Conservation (phyloP, 2,888 invertebrate genomes). For the Molorchus minor region DNA sequence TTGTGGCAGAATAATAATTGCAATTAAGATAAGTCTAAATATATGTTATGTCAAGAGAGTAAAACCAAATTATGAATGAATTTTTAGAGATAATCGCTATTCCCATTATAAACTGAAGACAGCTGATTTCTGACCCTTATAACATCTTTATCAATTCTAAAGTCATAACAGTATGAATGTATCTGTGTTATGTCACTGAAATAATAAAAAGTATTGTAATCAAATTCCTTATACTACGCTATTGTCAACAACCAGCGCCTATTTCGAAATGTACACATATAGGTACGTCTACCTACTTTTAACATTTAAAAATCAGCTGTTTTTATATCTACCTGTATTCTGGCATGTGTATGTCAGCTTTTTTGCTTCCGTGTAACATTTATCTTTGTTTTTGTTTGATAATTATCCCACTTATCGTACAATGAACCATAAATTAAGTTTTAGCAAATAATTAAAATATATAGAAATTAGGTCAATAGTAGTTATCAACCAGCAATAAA, state of each 20-base stretch:
- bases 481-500: neutral
- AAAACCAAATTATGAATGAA: slow-evolving; percentile 44
- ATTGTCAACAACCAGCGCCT: slow-evolving; percentile 18
- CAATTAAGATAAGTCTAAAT: slow-evolving; percentile 24
- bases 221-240: slow-evolving; percentile 5
- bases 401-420: slow-evolving; percentile 31
- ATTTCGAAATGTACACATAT: slow-evolving; percentile 21
- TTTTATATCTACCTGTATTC: slow-evolving; percentile 22
- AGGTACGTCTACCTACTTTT: slow-evolving; percentile 20
- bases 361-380: slow-evolving; percentile 36
- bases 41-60: slow-evolving; percentile 18
- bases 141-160: slow-evolving; percentile 22
- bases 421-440: slow-evolving; percentile 26
- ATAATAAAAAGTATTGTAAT: slow-evolving; percentile 20
- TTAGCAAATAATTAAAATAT: slow-evolving; percentile 22
- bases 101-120: slow-evolving; percentile 40
- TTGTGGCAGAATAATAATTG: slow-evolving; percentile 24
- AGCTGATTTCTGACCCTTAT: slow-evolving; percentile 48
- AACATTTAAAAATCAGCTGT: slow-evolving; percentile 25
- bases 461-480: slow-evolving; percentile 16
- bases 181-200: slow-evolving; percentile 24
- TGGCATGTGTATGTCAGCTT: slow-evolving; percentile 33
- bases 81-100: slow-evolving; percentile 38
- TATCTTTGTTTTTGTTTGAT: slow-evolving; percentile 39
- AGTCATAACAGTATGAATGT: slow-evolving; percentile 10